Percentiles rank a stretch among this genome's conserved stretches.
Conservation (phyloP, 2,797 vertebrate species). For the Muscicapa striata region DNA sequence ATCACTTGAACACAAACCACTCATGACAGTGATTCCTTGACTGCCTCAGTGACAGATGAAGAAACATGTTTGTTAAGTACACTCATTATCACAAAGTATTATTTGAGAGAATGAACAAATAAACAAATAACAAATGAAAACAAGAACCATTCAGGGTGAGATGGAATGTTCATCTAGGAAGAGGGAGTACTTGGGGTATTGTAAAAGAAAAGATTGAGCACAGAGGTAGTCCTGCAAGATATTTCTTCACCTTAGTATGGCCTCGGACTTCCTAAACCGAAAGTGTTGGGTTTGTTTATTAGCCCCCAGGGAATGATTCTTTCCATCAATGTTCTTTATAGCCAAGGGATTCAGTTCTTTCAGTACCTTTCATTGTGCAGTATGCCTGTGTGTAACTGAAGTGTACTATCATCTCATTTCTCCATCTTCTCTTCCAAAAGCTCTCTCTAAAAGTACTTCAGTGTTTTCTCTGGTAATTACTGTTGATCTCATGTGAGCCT, state of each 20-base stretch:
- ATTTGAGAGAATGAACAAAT: background rate
- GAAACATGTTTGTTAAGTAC: background rate
- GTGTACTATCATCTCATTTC: background rate
- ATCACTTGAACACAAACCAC: background rate
- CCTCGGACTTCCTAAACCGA: background rate
- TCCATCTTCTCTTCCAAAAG: background rate
- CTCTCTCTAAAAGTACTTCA: background rate
- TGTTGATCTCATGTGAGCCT: background rate
- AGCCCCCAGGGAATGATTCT: background rate
- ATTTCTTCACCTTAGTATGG: background rate
- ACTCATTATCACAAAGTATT: background rate
- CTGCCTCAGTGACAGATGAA: background rate
- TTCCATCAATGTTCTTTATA: background rate
- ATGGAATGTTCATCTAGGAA: background rate
- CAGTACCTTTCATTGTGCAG: background rate
- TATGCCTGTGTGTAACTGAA: background rate
- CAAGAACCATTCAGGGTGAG: background rate
- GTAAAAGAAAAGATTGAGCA: background rate
- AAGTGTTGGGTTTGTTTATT: background rate
- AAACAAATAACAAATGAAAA: background rate
- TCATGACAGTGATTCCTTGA: background rate
- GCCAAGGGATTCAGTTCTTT: background rate
- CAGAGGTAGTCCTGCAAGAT: background rate
- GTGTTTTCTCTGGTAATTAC: background rate
- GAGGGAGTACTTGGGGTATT: background rate